Conservation (phyloP, 2,113 vertebrate species). For the Ptychochromis oligacanthus region DNA sequence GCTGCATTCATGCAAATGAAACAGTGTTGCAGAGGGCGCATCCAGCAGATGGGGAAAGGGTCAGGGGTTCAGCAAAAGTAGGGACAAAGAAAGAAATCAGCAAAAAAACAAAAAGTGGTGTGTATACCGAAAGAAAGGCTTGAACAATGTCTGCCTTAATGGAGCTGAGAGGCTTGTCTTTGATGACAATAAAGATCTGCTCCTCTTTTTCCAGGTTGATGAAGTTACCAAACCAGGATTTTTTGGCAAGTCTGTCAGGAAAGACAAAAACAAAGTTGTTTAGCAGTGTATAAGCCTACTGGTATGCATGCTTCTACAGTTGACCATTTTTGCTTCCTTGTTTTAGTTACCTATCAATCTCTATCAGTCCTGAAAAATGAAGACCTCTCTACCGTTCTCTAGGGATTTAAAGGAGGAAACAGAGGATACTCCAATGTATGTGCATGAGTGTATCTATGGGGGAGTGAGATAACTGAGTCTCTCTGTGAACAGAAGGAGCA, state of each 20-base stretch:
- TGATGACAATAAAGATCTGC: constrained; percentile 98
- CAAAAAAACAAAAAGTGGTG: neutral
- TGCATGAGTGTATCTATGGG: neutral
- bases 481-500: constrained; percentile 45
- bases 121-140: constrained; percentile 93
- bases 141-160: constrained; percentile 99
- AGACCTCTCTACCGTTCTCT: neutral
- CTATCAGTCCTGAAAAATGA: neutral
- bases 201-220: constrained; percentile 99
- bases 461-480: constrained; percentile 20
- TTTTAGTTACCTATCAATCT: neutral
- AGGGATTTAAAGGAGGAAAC: constrained; percentile 12
- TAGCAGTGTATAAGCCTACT: neutral
- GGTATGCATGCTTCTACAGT: neutral
- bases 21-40: neutral
- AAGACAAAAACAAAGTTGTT: neutral
- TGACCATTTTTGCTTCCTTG: neutral
- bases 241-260: constrained; percentile 94
- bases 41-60: neutral
- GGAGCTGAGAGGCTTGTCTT: constrained; percentile 97
- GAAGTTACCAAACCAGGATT: constrained; percentile 99
- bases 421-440: neutral
- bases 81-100: neutral
- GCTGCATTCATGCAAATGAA: neutral
- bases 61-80: neutral